Evolutionary conservation across 2,797 vertebrate genomes (phyloP).

Genomic region (Pseudomugil gertrudae): DNA sequence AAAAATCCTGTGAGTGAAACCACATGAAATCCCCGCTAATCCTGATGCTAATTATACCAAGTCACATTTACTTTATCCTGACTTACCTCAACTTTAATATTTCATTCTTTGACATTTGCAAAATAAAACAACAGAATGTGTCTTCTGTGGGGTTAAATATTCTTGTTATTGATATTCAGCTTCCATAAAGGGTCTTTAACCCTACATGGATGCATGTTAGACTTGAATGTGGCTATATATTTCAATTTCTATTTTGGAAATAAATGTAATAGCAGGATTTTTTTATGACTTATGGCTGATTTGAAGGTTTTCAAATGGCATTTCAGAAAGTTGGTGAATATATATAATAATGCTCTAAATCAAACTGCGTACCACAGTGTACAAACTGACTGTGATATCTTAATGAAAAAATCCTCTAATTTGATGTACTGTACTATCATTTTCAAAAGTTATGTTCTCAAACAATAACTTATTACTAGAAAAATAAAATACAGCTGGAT

Average conservation of each 20-base stretch:
- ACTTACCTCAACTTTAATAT: neutral
- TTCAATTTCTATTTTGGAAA: neutral
- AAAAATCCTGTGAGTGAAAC: conserved; percentile 4
- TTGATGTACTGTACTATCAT: neutral
- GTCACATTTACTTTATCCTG: neutral
- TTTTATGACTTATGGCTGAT: neutral
- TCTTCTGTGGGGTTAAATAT: no score
- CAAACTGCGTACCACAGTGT: neutral
- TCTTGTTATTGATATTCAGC: no score
- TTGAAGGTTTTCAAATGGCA: neutral
- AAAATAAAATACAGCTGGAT: neutral
- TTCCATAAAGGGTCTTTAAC: neutral
- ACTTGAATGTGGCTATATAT: neutral
- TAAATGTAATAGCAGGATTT: neutral
- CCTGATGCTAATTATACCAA: neutral
- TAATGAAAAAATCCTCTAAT: neutral
- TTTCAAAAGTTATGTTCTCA: neutral
- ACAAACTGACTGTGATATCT: neutral
- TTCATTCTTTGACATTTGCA: neutral
- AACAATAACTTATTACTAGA: neutral
- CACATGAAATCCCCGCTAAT: conserved; percentile 1
- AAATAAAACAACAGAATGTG: no score
- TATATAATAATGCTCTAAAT: neutral
- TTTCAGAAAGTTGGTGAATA: neutral
- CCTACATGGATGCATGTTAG: neutral